Percentiles rank a stretch among this genome's conserved stretches.
phyloP scores from a whole-genome alignment of 2,113 vertebrate species.

The Cyphomyrus discorhynchus region DNA sequence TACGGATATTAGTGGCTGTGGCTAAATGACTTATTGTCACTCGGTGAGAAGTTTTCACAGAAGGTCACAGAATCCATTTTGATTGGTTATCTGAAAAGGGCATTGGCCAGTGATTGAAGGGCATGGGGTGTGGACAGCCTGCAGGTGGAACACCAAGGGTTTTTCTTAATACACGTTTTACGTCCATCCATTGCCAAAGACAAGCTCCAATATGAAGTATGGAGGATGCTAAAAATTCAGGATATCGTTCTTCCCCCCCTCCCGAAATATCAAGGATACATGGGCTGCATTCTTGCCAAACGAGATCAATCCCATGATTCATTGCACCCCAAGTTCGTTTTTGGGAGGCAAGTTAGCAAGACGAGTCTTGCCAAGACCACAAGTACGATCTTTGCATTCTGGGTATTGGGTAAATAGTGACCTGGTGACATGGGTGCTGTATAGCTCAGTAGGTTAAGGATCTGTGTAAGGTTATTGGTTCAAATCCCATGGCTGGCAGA shows the following conservation, averaged over 20 bases:
- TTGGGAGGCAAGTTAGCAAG: neutral
- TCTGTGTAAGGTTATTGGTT: neutral
- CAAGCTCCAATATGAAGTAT: neutral
- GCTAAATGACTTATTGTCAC: neutral
- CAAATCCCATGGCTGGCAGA: neutral
- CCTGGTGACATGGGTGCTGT: neutral
- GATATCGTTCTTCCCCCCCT: neutral
- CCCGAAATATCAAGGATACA: neutral
- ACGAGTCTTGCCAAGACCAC: no score
- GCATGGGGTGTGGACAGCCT: neutral
- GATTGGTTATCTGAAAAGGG: neutral
- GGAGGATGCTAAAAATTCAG: neutral
- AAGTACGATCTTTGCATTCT: neutral
- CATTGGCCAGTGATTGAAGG: neutral
- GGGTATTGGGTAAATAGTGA: neutral
- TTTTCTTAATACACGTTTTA: neutral
- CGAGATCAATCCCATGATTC: neutral
- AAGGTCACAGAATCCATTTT: neutral
- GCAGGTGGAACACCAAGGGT: neutral
- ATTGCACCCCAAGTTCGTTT: neutral
- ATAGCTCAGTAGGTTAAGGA: neutral
- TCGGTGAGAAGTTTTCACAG: neutral
- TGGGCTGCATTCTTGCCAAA: neutral
- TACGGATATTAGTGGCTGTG: neutral
- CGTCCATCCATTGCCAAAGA: neutral